Conservation (phyloP, 2,888 invertebrate genomes). For the Macrosoma leucophasiata region DNA sequence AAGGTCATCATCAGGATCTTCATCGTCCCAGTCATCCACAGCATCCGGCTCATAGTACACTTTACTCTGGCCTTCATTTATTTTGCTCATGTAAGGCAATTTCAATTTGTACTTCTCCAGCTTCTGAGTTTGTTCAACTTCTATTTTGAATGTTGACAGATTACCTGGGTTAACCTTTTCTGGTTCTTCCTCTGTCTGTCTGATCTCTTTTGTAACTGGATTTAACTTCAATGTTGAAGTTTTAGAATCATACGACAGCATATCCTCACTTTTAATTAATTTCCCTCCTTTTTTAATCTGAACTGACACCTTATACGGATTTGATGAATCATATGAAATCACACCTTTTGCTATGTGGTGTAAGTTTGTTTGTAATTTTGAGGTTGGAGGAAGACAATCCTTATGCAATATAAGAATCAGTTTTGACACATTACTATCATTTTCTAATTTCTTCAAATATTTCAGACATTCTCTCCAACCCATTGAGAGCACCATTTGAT, state of each 20-base stretch:
- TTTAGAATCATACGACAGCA: conserved; percentile 43
- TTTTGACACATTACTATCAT: conserved; percentile 39
- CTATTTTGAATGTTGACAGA: conserved; percentile 79
- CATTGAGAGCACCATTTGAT: conserved; percentile 53
- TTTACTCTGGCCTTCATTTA: conserved; percentile 72
- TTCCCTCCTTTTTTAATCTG: conserved; percentile 72
- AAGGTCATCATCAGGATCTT: conserved; percentile 91
- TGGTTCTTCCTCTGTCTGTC: conserved; percentile 43
- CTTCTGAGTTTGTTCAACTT: conserved; percentile 77
- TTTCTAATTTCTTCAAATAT: conserved; percentile 36
- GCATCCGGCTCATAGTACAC: conserved; percentile 86
- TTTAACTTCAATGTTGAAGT: conserved; percentile 41
- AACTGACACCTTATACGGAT: conserved; percentile 42
- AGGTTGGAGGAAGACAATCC: conserved; percentile 59
- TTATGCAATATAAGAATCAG: conserved; percentile 59
- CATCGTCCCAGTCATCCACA: conserved; percentile 89
- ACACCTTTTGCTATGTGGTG: conserved; percentile 61
- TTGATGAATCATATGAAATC: conserved; percentile 41
- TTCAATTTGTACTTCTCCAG: conserved; percentile 75
- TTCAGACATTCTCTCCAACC: conserved; percentile 54
- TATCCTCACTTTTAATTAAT: conserved; percentile 61
- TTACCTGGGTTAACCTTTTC: conserved; percentile 54
- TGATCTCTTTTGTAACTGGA: conserved; percentile 40
- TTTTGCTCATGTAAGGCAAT: conserved; percentile 77
- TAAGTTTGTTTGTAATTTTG: conserved; percentile 57